Conservation (phyloP, 2,797 vertebrate genomes). For the Mormyrus hasselquistii region DNA sequence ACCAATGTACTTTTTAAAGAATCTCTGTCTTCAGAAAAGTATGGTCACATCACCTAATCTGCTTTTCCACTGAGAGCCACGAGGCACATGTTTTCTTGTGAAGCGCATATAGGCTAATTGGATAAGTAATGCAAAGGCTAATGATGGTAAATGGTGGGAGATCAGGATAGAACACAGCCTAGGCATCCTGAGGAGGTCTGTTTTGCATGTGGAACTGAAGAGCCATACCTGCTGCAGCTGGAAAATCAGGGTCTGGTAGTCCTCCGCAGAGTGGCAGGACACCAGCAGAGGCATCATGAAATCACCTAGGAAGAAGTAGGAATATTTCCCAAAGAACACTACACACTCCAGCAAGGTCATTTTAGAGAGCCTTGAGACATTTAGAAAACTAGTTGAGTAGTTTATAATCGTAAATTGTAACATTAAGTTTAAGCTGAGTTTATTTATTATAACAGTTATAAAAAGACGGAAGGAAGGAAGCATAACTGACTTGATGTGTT, state of each 20-base stretch:
- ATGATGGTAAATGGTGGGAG: not conserved
- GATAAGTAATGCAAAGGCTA: not conserved
- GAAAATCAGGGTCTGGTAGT: conserved; percentile 73
- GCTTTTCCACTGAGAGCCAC: not conserved
- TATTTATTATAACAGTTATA: not conserved
- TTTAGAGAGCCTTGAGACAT: not conserved
- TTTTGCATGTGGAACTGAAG: not conserved
- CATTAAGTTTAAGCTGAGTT: not conserved
- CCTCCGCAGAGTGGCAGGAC: conserved; percentile 60
- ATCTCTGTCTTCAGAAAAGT: not conserved
- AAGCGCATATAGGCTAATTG: not conserved
- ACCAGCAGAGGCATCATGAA: conserved; percentile 68
- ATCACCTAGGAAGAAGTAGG: conserved; percentile 50
- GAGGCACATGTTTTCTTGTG: not conserved
- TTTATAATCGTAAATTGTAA: not conserved
- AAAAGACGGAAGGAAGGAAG: not conserved
- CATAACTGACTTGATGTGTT: not conserved
- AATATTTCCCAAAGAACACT: not conserved
- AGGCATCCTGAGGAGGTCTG: not conserved
- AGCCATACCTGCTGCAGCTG: conserved; percentile 67
- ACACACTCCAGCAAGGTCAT: not conserved
- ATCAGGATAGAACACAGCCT: not conserved
- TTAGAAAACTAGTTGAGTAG: not conserved
- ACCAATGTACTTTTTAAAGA: too few relatives aligned
- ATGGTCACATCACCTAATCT: not conserved